These are phyloP conservation scores for Brachionus rubens DNA, from an alignment of 1,140 invertebrate genomes.

Conservation along the genomic window DNA sequence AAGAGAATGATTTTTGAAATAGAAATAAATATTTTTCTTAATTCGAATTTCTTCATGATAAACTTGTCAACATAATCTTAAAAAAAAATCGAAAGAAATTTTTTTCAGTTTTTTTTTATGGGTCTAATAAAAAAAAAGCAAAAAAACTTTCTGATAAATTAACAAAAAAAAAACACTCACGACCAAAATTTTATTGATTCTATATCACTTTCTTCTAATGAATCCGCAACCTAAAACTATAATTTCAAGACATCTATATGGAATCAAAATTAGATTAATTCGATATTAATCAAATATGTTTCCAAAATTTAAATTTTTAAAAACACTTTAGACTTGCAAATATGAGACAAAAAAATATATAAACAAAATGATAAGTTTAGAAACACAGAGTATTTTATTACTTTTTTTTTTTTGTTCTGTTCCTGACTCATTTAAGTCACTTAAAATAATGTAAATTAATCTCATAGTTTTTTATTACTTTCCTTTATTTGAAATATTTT, in stretches of 20 bases:
- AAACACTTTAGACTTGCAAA: neutral
- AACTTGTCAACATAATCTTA: neutral
- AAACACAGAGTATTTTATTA: slow-evolving; percentile 7
- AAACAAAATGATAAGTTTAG: neutral
- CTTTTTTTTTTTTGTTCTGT: neutral
- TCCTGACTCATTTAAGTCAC: slow-evolving; percentile 40
- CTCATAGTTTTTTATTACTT: slow-evolving; percentile 2
- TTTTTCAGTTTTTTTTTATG: too few relatives aligned
- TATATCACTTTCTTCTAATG: neutral
- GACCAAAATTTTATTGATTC: too few relatives aligned
- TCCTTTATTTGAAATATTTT: slow-evolving; percentile 14
- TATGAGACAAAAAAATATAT: neutral
- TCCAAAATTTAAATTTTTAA: neutral
- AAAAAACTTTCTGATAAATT: too few relatives aligned
- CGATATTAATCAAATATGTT: slow-evolving; percentile 42
- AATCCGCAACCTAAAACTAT: neutral
- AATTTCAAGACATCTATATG: slow-evolving; percentile 42
- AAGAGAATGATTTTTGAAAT: too few relatives aligned
- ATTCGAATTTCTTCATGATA: too few relatives aligned
- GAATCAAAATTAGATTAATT: slow-evolving; percentile 35
- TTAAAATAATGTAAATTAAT: slow-evolving; percentile 43
- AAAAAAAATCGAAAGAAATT: neutral
- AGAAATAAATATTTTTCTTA: too few relatives aligned
- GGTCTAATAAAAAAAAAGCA: neutral
- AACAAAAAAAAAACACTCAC: too few relatives aligned